These are phyloP conservation scores for Calliphora vomitoria DNA, from an alignment of 2,888 invertebrate genomes.

Conservation along the genomic window DNA sequence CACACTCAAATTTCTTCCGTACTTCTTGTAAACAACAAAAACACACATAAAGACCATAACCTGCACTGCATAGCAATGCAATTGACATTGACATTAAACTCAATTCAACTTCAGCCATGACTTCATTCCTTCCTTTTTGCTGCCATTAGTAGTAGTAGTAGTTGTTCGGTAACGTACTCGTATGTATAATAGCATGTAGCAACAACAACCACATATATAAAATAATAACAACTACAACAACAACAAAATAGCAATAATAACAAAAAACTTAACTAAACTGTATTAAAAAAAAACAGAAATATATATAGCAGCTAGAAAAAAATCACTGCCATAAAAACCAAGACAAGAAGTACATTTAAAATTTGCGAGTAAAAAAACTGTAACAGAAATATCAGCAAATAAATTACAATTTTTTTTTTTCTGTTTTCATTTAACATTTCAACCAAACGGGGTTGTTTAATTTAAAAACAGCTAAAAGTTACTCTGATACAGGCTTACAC, in stretches of 20 bases:
- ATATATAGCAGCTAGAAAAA: conserved; percentile 28
- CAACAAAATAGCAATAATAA: background rate
- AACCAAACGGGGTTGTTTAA: conserved; percentile 55
- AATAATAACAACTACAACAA: background rate
- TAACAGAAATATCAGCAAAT: conserved; percentile 66
- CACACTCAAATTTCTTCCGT: conserved; percentile 41
- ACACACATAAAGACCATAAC: conserved; percentile 40
- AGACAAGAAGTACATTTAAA: conserved; percentile 62
- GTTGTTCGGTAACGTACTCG: background rate
- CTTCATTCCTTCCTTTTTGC: conserved; percentile 73
- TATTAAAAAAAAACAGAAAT: conserved; percentile 9
- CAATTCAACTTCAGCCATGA: conserved; percentile 74
- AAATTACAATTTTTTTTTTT: conserved; percentile 41
- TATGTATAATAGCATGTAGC: conserved; percentile 46
- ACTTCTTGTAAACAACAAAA: background rate
- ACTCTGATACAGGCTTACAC: conserved; percentile 46
- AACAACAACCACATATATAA: conserved; percentile 21
- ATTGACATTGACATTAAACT: conserved; percentile 76
- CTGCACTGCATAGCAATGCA: conserved; percentile 64
- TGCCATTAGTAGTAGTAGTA: conserved; percentile 48
- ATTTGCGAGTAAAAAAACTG: conserved; percentile 56
- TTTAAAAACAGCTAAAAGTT: conserved; percentile 29
- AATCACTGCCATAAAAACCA: conserved; percentile 63
- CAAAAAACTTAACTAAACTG: conserved; percentile 45
- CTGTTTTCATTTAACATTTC: conserved; percentile 22